phyloP scores from a whole-genome alignment of 2,888 invertebrate genomes.

The Sesamia inferens region DNA sequence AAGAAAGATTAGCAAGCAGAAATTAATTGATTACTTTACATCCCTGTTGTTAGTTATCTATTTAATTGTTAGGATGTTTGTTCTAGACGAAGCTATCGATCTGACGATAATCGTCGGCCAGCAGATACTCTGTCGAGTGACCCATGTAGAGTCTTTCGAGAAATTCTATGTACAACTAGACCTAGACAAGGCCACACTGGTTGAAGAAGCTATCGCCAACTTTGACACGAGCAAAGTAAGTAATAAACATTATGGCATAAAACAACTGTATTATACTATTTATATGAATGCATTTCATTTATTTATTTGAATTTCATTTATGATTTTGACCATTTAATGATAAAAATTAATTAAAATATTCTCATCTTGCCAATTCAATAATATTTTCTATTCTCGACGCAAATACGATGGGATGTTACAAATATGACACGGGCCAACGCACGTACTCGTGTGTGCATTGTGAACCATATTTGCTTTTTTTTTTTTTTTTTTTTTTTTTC shows the following conservation, averaged over 20 bases:
- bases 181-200: constrained; percentile 81
- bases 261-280: background rate
- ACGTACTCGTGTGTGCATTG: too few species aligned
- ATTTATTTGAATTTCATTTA: background rate
- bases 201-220: constrained; percentile 81
- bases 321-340: too few species aligned
- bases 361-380: background rate
- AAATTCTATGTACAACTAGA: constrained; percentile 84
- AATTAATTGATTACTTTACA: background rate
- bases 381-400: background rate
- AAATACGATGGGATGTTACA: too few species aligned
- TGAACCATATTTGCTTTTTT: too few species aligned
- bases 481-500: background rate
- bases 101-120: constrained; percentile 85
- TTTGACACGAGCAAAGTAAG: constrained; percentile 78
- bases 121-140: constrained; percentile 83
- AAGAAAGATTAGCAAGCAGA: background rate
- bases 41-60: too few species aligned
- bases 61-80: constrained; percentile 3
- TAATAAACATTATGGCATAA: background rate
- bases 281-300: background rate
- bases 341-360: too few species aligned
- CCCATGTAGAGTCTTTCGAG: constrained; percentile 82
- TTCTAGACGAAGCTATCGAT: constrained; percentile 87
- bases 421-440: too few species aligned